These are phyloP conservation scores for Meteorus cinctellus DNA, from an alignment of 2,888 invertebrate genomes.

Conservation along the genomic window DNA sequence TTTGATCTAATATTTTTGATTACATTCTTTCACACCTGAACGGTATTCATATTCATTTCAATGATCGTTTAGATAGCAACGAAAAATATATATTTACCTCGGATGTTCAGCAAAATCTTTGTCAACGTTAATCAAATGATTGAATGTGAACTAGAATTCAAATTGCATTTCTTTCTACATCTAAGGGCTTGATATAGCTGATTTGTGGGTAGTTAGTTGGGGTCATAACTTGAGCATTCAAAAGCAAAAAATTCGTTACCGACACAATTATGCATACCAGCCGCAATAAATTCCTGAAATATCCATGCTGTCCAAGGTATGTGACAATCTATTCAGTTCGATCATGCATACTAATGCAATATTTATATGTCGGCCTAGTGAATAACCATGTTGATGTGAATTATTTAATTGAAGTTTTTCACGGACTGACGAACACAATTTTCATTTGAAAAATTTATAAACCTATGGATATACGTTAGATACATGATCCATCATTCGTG, in stretches of 20 bases:
- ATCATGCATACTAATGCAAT: constrained; percentile 48
- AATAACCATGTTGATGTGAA: constrained; percentile 25
- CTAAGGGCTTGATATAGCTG: neutral
- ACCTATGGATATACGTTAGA: neutral
- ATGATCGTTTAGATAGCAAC: neutral
- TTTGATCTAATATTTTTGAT: neutral
- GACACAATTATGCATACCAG: constrained; percentile 18
- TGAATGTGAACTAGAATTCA: neutral
- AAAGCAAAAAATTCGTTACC: constrained; percentile 1
- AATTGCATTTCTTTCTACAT: neutral
- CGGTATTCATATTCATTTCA: neutral
- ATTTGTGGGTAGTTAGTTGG: neutral
- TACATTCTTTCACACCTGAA: neutral
- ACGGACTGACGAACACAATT: neutral
- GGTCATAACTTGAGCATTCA: neutral
- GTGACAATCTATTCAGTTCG: constrained; percentile 21
- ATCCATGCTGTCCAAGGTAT: constrained; percentile 44
- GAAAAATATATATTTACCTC: neutral
- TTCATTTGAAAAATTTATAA: neutral
- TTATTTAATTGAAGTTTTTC: neutral
- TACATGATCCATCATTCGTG: neutral
- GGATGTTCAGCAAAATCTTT: neutral
- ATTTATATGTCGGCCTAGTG: constrained; percentile 35
- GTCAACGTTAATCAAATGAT: neutral
- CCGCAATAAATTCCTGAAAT: constrained; percentile 47